These are phyloP conservation scores for Anarrhichthys ocellatus DNA, from an alignment of 2,113 vertebrate species.

Conservation along the genomic window DNA sequence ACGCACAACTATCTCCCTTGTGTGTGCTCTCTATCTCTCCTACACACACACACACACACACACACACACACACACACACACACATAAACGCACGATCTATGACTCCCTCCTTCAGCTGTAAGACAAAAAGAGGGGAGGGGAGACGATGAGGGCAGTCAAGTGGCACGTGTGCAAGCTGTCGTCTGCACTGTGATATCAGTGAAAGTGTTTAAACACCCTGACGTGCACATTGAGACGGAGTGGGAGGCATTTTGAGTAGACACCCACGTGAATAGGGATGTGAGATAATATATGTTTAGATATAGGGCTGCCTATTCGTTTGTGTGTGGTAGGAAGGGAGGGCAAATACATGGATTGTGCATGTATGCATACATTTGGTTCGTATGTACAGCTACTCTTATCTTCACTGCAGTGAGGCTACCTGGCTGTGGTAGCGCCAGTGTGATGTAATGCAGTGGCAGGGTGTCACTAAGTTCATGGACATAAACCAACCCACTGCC, in stretches of 20 bases:
- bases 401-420: constrained; percentile 50
- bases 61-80: constrained; percentile 24
- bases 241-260: constrained; percentile 28
- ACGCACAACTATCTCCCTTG: constrained; percentile 42
- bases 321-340: background rate
- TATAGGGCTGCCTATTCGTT: background rate
- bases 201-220: constrained; percentile 72
- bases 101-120: constrained; percentile 62
- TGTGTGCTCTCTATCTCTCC: background rate
- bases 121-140: constrained; percentile 71
- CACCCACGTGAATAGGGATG: constrained; percentile 13
- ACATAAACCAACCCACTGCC: constrained; percentile 76
- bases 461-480: constrained; percentile 77
- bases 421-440: constrained; percentile 61
- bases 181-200: constrained; percentile 73
- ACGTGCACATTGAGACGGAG: constrained; percentile 39
- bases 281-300: constrained; percentile 24
- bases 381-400: background rate
- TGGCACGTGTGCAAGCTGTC: constrained; percentile 79
- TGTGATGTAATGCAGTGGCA: constrained; percentile 72
- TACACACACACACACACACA: no score
- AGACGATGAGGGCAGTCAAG: constrained; percentile 70
- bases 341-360: constrained; percentile 5
- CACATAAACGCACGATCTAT: constrained; percentile 29
- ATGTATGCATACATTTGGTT: constrained; percentile 14